Evolutionary conservation across 1,140 invertebrate genomes (phyloP), one percentile per base, ranked within the genome.

Genomic region (Bombus soroeensis): DNA sequence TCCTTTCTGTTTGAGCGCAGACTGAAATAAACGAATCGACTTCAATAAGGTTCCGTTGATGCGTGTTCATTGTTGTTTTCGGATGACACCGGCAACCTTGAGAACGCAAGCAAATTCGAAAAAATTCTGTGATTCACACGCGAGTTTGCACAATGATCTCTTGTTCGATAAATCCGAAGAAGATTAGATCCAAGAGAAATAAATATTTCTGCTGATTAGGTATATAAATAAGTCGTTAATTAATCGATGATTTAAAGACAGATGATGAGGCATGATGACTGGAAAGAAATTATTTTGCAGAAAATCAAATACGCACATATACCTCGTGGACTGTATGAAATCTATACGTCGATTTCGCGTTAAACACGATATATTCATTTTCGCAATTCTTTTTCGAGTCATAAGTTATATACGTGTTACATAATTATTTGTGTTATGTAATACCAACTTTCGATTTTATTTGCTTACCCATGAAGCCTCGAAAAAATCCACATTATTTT

Each of bases 21-120:
- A 39, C 92, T 94, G 78, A 85, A 90, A 90, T 70, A 80, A 72
- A 89, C 62, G 77, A 92, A 88, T 87, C 72, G 34, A 37, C 70
- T 79, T 90, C 39, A 77, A 37, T 76, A 64, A 47, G 9, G 15
- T 53, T 43, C 12, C 47, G 2, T 39, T 47, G 47, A 5, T 41
- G 22, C 4, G n/a, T 41, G 25, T 13, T 22, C 62, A 15, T 13
- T 25, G 18, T 8, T 15, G n/a, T 28, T 22, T 32, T 13, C 18
- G 41, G 1, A 13, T 37, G 12, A 39, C 22, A 5, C 37, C 37
- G 10, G 22, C 3, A 25, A 25, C 18, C 8, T 70, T 25, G 34
- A 22, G 3, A 25, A 25, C 5, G 9, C 34, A 37, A 22, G 18
- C 57, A 28, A 70, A 25, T 37, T 18, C 6, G 34, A 32, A 6